Percentiles rank a stretch among this genome's conserved stretches.
phyloP scores from a whole-genome alignment of 2,888 invertebrate genomes.

The Mythimna impura region DNA sequence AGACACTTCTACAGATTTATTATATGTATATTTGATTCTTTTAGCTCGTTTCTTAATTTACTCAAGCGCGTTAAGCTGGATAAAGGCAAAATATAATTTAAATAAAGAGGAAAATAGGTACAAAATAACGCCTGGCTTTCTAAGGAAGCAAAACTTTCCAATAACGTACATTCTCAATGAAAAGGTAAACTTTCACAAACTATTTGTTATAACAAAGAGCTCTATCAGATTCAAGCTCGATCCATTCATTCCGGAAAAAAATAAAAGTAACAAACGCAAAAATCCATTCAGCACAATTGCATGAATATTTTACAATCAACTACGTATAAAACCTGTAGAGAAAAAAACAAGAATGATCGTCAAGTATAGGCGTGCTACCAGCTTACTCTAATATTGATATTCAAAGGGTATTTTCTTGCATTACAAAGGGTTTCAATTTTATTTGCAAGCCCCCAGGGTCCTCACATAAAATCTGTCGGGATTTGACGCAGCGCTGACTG shows the following conservation, averaged over 20 bases:
- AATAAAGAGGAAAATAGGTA: no score
- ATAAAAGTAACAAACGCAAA: conserved; percentile 21
- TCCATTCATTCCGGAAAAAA: conserved; percentile 4
- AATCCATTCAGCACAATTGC: conserved; percentile 27
- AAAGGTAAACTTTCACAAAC: not conserved
- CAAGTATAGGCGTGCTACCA: conserved; percentile 47
- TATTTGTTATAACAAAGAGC: not conserved
- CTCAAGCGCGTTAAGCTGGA: no score
- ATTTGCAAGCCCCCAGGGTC: conserved; percentile 72
- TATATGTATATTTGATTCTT: no score
- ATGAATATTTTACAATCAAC: conserved; percentile 44
- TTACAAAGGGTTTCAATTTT: conserved; percentile 77
- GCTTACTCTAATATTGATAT: conserved; percentile 71
- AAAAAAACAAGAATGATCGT: conserved; percentile 48
- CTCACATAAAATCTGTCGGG: conserved; percentile 66
- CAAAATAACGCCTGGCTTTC: no score
- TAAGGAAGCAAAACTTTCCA: no score
- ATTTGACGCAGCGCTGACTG: conserved; percentile 70
- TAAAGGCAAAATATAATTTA: no score
- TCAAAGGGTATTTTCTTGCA: conserved; percentile 71
- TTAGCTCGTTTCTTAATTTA: no score
- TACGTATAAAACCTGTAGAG: conserved; percentile 34
- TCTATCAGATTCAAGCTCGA: not conserved
- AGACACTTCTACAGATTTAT: no score
- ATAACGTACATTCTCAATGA: not conserved